These are phyloP conservation scores for Phaenicophaeus curvirostris DNA, from an alignment of 2,797 vertebrate species.

Conservation along the genomic window DNA sequence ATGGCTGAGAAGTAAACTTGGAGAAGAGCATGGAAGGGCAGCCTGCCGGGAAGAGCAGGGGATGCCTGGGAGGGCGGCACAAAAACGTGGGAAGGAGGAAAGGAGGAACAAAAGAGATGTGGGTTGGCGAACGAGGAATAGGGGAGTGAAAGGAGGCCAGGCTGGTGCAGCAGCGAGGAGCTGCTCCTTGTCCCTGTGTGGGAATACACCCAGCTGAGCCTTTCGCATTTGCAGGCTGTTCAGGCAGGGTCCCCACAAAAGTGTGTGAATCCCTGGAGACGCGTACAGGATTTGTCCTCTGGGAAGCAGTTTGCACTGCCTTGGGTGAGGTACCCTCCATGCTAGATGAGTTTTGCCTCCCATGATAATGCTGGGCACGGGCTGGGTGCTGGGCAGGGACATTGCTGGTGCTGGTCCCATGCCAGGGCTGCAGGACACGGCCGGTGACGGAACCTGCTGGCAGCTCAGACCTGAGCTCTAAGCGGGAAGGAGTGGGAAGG, in stretches of 20 bases:
- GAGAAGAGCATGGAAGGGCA: background rate
- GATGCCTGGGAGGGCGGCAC: conserved; percentile 2
- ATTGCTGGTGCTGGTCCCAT: fast-evolving
- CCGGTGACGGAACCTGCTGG: fast-evolving
- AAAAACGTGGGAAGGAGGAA: conserved; percentile 42
- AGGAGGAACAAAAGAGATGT: conserved; percentile 45
- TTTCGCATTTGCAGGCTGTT: conserved; percentile 37
- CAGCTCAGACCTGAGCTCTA: background rate
- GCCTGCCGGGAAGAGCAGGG: background rate
- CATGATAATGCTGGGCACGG: fast-evolving
- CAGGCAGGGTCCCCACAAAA: conserved; percentile 22
- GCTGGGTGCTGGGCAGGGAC: fast-evolving
- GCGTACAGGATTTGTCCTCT: background rate
- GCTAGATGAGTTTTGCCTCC: background rate
- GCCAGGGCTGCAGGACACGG: fast-evolving
- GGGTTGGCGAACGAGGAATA: conserved; percentile 30
- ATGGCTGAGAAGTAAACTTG: conserved; percentile 9
- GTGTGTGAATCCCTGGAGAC: background rate
- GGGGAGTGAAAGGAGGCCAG: conserved; percentile 7
- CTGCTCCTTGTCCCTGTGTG: conserved; percentile 36
- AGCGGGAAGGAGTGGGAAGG: fast-evolving
- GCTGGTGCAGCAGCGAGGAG: conserved; percentile 32
- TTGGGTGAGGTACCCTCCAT: fast-evolving
- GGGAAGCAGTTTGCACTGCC: background rate
- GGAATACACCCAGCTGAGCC: conserved; percentile 52